Percentiles rank a stretch among this genome's conserved stretches.
Conservation (phyloP, 2,113 vertebrate genomes). For the Pithys albifrons region DNA sequence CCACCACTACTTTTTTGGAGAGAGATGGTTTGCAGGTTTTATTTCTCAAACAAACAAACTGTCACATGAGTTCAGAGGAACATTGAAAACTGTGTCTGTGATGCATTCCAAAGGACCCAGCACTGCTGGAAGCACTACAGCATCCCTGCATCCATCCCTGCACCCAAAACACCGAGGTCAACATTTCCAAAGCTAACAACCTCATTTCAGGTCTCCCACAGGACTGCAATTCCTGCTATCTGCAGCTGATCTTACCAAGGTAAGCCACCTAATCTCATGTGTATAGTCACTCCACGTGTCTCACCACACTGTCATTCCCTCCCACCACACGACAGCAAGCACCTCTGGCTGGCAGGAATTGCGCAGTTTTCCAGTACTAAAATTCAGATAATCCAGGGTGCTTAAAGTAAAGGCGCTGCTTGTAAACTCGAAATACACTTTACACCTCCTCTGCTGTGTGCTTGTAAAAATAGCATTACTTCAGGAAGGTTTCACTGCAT, state of each 20-base stretch:
- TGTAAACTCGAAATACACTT: background rate
- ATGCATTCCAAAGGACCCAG: background rate
- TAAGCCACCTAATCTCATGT: background rate
- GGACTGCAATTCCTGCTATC: background rate
- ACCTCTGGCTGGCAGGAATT: background rate
- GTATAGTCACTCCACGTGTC: background rate
- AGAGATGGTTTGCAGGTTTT: background rate
- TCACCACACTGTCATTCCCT: background rate
- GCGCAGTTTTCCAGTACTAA: background rate
- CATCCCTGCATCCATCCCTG: background rate
- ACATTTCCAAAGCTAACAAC: background rate
- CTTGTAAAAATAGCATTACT: background rate
- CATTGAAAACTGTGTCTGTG: background rate
- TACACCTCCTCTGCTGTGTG: background rate
- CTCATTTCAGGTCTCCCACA: background rate
- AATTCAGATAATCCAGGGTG: background rate
- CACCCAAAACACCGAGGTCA: background rate
- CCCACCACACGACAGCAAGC: background rate
- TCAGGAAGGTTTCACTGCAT: background rate
- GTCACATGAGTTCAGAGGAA: background rate
- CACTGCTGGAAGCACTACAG: background rate
- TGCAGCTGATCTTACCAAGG: background rate
- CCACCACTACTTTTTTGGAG: background rate
- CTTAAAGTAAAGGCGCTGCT: background rate
- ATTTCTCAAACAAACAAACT: background rate